phyloP scores from a whole-genome alignment of 2,797 vertebrate species.

The Etheostoma perlongum region DNA sequence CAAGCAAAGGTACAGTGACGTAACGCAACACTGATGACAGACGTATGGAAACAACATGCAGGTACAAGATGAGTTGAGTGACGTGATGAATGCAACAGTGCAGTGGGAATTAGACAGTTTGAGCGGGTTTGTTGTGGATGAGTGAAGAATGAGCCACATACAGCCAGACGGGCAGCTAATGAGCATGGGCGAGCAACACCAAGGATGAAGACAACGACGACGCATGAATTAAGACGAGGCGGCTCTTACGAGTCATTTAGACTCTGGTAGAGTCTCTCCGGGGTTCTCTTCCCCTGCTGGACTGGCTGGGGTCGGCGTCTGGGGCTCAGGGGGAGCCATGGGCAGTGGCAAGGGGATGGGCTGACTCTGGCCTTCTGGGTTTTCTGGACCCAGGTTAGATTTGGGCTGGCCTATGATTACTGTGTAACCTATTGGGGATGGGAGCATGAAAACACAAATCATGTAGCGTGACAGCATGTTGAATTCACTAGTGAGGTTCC shows the following conservation, averaged over 20 bases:
- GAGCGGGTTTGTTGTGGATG: slow-evolving; percentile 10
- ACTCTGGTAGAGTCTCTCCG: slow-evolving; percentile 79
- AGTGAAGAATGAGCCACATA: slow-evolving; percentile 16
- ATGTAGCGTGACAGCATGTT: slow-evolving; percentile 31
- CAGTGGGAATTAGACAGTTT: background rate
- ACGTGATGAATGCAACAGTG: background rate
- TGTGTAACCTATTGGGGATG: slow-evolving; percentile 79
- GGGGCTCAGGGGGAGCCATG: slow-evolving; percentile 62
- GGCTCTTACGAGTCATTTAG: slow-evolving; percentile 86
- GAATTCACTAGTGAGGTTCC: background rate
- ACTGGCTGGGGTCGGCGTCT: slow-evolving; percentile 28
- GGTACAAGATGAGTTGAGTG: background rate
- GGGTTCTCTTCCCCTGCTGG: slow-evolving; percentile 72
- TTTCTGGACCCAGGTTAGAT: slow-evolving; percentile 71
- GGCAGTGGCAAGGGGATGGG: slow-evolving; percentile 70
- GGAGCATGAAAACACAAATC: slow-evolving; percentile 62
- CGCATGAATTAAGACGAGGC: background rate
- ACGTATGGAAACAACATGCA: slow-evolving; percentile 41
- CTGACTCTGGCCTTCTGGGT: slow-evolving; percentile 64
- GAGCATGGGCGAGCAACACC: slow-evolving; percentile 23
- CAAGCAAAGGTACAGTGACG: background rate
- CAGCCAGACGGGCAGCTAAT: slow-evolving; percentile 10
- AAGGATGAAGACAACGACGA: background rate
- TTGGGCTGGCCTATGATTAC: slow-evolving; percentile 85
- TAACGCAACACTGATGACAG: background rate